A percentile compares a stretch with the other conserved stretches of the same genome.
Evolutionary conservation across 2,888 invertebrate genomes (phyloP).

Genomic region (Eristalis pertinax): DNA sequence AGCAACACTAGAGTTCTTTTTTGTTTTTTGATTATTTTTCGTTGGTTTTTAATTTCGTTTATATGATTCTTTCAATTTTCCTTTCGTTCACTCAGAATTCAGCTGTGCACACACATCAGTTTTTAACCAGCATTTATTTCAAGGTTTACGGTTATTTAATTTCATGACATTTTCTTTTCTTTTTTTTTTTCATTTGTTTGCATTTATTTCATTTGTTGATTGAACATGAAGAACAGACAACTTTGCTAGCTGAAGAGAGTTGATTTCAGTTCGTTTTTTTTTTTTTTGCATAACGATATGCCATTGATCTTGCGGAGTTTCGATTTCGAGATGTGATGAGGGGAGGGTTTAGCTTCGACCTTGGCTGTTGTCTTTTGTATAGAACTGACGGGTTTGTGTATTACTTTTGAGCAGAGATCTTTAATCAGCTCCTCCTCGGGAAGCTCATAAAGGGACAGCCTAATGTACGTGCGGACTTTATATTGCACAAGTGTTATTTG

Average conservation of each 20-base stretch:
- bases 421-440: too few species aligned
- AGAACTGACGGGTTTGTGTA: too few species aligned
- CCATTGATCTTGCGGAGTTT: neutral
- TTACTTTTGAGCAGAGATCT: neutral
- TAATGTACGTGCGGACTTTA: too few species aligned
- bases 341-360: neutral
- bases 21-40: slow-evolving; percentile 15
- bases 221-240: neutral
- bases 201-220: neutral
- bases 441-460: too few species aligned
- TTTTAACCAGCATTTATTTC: neutral
- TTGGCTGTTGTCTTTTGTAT: neutral
- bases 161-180: slow-evolving; percentile 6
- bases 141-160: slow-evolving; percentile 10
- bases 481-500: too few species aligned
- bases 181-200: too few species aligned
- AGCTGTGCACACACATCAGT: neutral
- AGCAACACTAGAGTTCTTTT: slow-evolving; percentile 27
- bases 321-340: neutral
- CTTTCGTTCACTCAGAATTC: too few species aligned
- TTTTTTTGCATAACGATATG: neutral
- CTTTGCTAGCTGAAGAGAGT: neutral
- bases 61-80: neutral
- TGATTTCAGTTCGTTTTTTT: neutral
- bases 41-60: slow-evolving; percentile 20